phyloP scores from a whole-genome alignment of 2,113 vertebrate genomes.

The Perca fluviatilis region DNA sequence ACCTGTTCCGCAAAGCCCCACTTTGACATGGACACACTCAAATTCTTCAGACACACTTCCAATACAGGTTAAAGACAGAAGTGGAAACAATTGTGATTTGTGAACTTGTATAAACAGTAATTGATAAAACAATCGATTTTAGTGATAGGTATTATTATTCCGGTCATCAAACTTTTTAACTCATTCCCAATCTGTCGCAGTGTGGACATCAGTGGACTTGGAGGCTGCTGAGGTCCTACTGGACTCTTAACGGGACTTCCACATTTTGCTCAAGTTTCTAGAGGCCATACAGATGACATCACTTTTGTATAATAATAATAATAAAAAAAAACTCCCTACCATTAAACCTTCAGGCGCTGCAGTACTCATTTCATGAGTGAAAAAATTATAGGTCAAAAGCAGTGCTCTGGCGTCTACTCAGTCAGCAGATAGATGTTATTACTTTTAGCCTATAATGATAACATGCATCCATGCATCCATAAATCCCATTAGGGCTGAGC shows the following conservation, averaged over 20 bases:
- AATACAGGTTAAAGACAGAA: neutral
- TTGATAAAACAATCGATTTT: neutral
- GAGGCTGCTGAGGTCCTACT: no score
- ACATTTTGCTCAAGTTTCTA: neutral
- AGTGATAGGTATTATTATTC: neutral
- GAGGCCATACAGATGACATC: neutral
- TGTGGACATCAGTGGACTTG: no score
- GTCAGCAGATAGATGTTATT: conserved; percentile 15
- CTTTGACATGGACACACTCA: neutral
- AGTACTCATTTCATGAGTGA: neutral
- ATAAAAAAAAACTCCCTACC: neutral
- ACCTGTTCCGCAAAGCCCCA: neutral
- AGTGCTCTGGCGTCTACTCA: neutral
- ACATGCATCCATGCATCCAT: conserved; percentile 30
- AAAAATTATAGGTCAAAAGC: neutral
- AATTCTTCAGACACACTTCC: neutral
- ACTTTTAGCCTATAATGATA: conserved; percentile 26
- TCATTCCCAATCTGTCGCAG: no score
- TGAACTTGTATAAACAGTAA: neutral
- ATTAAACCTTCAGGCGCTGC: neutral
- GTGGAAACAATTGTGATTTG: neutral
- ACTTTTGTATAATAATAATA: neutral
- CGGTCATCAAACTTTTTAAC: neutral
- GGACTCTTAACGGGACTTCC: neutral
- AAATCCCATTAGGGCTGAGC: conserved; percentile 37